Conservation (phyloP, 2,888 invertebrate species). For the Epinotia bilunana region DNA sequence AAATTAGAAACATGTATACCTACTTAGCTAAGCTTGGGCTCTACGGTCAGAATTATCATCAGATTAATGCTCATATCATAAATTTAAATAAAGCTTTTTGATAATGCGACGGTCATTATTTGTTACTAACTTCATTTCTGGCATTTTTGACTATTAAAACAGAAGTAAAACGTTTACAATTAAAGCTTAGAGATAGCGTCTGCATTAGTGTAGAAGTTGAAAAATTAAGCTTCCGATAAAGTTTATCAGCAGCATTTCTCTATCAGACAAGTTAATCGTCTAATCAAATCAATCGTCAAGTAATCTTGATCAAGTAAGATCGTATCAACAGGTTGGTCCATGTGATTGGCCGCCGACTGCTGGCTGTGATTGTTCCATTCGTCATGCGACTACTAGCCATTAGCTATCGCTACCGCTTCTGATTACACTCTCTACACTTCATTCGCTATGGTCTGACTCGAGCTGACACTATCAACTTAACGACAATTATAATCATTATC, state of each 20-base stretch:
- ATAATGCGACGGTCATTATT: neutral
- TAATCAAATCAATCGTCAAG: slow-evolving; percentile 42
- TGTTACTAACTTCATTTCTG: neutral
- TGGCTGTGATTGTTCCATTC: slow-evolving; percentile 68
- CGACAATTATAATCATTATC: slow-evolving; percentile 74
- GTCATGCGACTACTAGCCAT: slow-evolving; percentile 75
- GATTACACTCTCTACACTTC: slow-evolving; percentile 59
- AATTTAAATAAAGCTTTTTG: neutral
- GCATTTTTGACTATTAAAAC: slow-evolving; percentile 3
- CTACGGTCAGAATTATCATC: neutral
- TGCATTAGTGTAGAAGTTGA: slow-evolving; percentile 27
- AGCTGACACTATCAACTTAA: slow-evolving; percentile 67
- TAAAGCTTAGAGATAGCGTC: slow-evolving; percentile 34
- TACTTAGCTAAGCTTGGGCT: neutral
- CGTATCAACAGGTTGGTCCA: slow-evolving; percentile 50
- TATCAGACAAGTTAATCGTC: slow-evolving; percentile 41
- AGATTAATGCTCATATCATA: neutral
- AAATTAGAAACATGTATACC: neutral
- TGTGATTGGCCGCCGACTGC: slow-evolving; percentile 50
- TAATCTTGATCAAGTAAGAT: slow-evolving; percentile 42
- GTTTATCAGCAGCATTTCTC: slow-evolving; percentile 33
- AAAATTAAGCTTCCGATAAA: slow-evolving; percentile 36
- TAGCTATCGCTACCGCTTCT: slow-evolving; percentile 57
- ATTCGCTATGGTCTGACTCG: slow-evolving; percentile 74
- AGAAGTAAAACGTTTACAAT: slow-evolving; percentile 24